Evolutionary conservation across 2,888 invertebrate genomes (phyloP).

Genomic region (Gonocerus acuteangulatus): DNA sequence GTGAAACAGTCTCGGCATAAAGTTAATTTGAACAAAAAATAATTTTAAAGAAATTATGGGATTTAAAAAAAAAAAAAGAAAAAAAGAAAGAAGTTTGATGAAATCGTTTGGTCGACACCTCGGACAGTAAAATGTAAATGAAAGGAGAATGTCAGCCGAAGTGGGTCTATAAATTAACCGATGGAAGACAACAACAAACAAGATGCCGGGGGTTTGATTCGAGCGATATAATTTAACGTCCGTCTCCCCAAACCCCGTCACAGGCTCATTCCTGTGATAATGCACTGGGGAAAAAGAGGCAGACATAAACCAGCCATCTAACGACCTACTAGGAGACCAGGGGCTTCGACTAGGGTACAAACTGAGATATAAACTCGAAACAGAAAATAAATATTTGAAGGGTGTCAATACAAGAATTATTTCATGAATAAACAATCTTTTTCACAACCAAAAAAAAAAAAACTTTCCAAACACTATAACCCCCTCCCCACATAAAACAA

Average conservation of each 20-base stretch:
- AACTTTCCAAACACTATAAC: no score
- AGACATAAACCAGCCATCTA: neutral
- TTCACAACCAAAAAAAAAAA: no score
- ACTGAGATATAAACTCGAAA: no score
- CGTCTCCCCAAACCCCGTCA: neutral
- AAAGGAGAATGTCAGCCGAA: conserved; percentile 6
- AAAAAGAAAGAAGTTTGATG: neutral
- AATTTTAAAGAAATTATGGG: no score
- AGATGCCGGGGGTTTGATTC: conserved; percentile 10
- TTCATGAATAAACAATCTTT: no score
- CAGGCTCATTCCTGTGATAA: conserved; percentile 6
- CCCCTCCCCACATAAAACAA: no score
- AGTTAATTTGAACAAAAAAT: no score
- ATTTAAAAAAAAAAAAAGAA: no score
- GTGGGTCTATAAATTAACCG: conserved; percentile 7
- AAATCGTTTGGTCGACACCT: conserved; percentile 11
- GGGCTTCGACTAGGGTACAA: no score
- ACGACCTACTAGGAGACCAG: neutral
- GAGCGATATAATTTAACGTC: conserved; percentile 9
- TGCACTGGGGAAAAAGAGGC: neutral
- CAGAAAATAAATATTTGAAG: no score
- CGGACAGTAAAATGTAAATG: conserved; percentile 12
- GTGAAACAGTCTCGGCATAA: no score
- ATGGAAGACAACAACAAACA: neutral
- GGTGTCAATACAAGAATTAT: no score